Evolutionary conservation across 2,888 invertebrate genomes (phyloP), one percentile per base, ranked within the genome.

Genomic region (Clunio marinus): DNA sequence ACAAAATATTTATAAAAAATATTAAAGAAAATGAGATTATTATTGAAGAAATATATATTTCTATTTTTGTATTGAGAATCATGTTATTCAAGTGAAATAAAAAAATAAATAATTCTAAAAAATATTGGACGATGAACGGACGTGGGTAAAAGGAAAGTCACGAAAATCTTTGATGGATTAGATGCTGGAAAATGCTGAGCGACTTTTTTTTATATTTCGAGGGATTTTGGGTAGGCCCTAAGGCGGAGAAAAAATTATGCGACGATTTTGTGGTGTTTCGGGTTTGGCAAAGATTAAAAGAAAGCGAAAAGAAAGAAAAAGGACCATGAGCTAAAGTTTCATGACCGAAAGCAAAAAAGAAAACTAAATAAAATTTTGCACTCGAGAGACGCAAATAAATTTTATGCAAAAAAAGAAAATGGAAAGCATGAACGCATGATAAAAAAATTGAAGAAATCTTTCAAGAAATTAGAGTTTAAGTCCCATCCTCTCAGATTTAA

Each of bases 1-100:
- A 66, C 51, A 66, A 66, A 55, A 55, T 66, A 66, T 66, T 66
- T 66, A 66, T 66, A 22, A 55, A 32, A 25, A 63, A 55, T 32
- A 55, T 35, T 15, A 55, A 66, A n/a, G n/a, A n/a, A n/a, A 25
- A 55, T 55, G 55, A 66, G 66, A 66, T 66, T 66, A 66, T 66
- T 66, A 65, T 65, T 65, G 65, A 65, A 41, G 32, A 66, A 55
- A 66, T 55, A 35, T 24, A 66, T 66, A 66, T 66, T 66, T 66
- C 66, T 66, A 66, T 66, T 66, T 66, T 66, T 66, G 66, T 66
- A 66, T 55, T 55, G 66, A 66, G 24, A 65, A 45, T 60, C 60
- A 60, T 65, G 65, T 65, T 65, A 65, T 46, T 27, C 62, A 62
- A 37, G 35, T 63, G 10, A 37, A 58, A 28, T 58, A 25, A 55